Conservation (phyloP, 53 echinoderm and acorn worm genomes). For the Holothuria leucospilota region DNA sequence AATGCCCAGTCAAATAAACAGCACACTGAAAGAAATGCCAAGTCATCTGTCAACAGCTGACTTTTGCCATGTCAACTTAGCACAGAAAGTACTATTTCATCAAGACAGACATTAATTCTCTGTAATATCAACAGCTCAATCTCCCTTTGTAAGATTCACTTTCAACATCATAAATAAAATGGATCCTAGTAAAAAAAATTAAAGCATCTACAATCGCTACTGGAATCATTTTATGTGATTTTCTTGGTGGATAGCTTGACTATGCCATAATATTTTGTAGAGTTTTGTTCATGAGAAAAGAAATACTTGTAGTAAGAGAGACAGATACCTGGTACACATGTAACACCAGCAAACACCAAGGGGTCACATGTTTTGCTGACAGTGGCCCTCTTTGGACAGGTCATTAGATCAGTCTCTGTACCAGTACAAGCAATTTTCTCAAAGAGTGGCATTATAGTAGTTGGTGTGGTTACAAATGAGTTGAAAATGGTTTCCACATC, state of each 20-base stretch:
- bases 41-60: no score
- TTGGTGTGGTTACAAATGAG: not conserved
- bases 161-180: not conserved
- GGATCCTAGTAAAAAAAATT: no score
- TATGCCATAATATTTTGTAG: no score
- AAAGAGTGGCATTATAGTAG: not conserved
- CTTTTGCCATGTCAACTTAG: no score
- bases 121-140: not conserved
- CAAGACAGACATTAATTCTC: not conserved
- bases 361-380: not conserved
- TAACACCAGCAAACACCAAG: conserved; percentile 4
- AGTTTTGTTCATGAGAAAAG: no score
- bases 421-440: conserved; percentile 14
- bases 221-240: no score
- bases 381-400: not conserved
- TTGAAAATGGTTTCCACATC: not conserved
- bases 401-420: not conserved
- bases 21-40: no score
- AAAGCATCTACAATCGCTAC: no score
- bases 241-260: no score
- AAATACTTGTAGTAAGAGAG: not conserved
- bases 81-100: no score
- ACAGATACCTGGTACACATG: conserved; percentile 17
- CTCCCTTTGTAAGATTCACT: not conserved
- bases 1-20: no score